Percentiles rank a stretch among this genome's conserved stretches.
phyloP scores from a whole-genome alignment of 2,888 invertebrate species.

The Drosophila tanythrix region DNA sequence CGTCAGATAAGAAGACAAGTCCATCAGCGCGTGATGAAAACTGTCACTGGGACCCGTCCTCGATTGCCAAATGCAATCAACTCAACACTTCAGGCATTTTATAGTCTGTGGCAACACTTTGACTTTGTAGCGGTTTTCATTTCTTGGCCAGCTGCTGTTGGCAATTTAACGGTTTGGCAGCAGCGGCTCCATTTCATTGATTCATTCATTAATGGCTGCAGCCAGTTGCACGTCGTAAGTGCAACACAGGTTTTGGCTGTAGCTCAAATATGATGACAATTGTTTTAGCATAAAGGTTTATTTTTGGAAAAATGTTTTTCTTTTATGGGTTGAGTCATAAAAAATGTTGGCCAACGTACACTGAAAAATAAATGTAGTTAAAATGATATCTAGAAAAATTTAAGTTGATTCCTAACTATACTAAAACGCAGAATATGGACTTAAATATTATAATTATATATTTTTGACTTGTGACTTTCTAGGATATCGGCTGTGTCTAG shows the following conservation, averaged over 20 bases:
- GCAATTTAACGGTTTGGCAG: constrained; percentile 27
- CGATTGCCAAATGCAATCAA: constrained; percentile 46
- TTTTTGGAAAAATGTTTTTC: too few species aligned
- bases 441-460: background rate
- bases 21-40: constrained; percentile 39
- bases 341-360: too few species aligned
- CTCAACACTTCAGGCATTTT: constrained; percentile 12
- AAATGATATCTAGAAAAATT: too few species aligned
- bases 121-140: constrained; percentile 37
- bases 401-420: too few species aligned
- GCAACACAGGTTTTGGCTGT: constrained; percentile 19
- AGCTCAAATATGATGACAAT: too few species aligned
- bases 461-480: background rate
- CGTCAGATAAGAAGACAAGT: constrained; percentile 8
- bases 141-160: constrained; percentile 35
- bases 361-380: too few species aligned
- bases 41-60: constrained; percentile 22
- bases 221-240: constrained; percentile 18
- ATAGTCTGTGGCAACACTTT: constrained; percentile 46
- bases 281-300: too few species aligned
- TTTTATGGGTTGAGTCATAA: background rate
- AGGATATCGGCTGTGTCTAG: constrained; percentile 13
- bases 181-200: constrained; percentile 44
- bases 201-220: constrained; percentile 62
- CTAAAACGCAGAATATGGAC: too few species aligned